Evolutionary conservation across 2,888 invertebrate species (phyloP), one percentile per base, ranked within the genome.

Genomic region (Alsophila aescularia): DNA sequence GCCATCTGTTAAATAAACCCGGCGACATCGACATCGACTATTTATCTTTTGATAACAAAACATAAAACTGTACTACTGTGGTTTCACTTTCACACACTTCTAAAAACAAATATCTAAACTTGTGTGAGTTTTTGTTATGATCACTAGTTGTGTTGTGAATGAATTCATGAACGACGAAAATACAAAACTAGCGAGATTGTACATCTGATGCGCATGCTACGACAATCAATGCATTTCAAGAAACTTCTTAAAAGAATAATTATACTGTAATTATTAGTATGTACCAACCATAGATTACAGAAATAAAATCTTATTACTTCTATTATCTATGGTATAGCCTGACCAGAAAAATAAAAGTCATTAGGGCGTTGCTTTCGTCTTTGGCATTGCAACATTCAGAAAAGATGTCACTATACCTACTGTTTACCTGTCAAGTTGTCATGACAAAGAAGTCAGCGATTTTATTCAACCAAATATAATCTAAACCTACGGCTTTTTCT

Each of bases 151-250:
- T 27, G 27, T 56, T 62, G 58, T 58, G 27, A 58, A 58, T 62
- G 58, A 60, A 57, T 47, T 35, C 44, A 53, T 62, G 62, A 45
- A 39, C 18, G 18, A 36, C 51, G 50, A 56, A 43, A 27, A 57
- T 37, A 32, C 14, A 27, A 69, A 64, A 67, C 73, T 70, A 77
- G 76, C 72, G 36, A 47, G n/a, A 21, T 40, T 41, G 15, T 40
- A 59, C 67, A 65, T 73, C 70, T 73, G 75, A 79, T 74, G 75
- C 67, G 70, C 78, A 82, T 77, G 76, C 83, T 73, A 73, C 56
- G 68, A 64, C 42, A 24, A 24, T 41, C 44, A 73, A 78, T 77
- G 73, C 70, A 77, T 73, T 81, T 79, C 71, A 77, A 79, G 72
- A 83, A 75, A 75, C 61, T 44, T 52, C 45, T 57, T 49, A 48